Conservation (phyloP, 2,888 invertebrate species). For the Kryphioiulus occultus region DNA sequence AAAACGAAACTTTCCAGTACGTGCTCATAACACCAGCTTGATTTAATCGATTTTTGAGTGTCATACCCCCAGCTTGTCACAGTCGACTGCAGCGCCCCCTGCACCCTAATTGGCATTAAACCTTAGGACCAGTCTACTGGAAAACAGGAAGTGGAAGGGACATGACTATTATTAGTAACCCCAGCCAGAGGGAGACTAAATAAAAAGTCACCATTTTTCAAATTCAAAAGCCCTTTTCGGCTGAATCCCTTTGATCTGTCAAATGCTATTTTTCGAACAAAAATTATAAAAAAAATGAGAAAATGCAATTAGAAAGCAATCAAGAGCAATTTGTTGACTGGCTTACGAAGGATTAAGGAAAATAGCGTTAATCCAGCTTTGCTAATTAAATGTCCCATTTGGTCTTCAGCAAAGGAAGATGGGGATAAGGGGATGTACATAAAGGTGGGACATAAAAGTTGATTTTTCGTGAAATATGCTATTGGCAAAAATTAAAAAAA, state of each 20-base stretch:
- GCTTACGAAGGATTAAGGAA: background rate
- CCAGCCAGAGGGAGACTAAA: background rate
- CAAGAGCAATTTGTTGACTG: background rate
- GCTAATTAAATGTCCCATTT: background rate
- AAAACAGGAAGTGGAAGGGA: background rate
- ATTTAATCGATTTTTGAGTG: background rate
- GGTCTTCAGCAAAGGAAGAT: background rate
- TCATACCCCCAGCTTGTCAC: background rate
- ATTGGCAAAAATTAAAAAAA: no score
- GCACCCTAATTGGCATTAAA: background rate
- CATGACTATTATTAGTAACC: background rate
- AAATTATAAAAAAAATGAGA: background rate
- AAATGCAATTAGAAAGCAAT: slow-evolving; percentile 22
- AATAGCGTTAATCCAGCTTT: background rate
- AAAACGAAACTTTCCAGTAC: no score
- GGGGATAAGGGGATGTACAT: no score
- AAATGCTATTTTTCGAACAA: no score
- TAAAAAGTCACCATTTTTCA: background rate
- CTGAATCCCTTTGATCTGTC: background rate
- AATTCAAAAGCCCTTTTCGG: background rate
- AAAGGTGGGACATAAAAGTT: no score
- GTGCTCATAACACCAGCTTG: no score
- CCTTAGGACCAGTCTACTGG: background rate
- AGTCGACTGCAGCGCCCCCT: background rate
- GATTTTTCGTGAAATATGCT: no score